Percentiles rank a stretch among this genome's conserved stretches.
These are phyloP conservation scores for Knipowitschia caucasica DNA, from an alignment of 2,797 vertebrate genomes.

Conservation along the genomic window DNA sequence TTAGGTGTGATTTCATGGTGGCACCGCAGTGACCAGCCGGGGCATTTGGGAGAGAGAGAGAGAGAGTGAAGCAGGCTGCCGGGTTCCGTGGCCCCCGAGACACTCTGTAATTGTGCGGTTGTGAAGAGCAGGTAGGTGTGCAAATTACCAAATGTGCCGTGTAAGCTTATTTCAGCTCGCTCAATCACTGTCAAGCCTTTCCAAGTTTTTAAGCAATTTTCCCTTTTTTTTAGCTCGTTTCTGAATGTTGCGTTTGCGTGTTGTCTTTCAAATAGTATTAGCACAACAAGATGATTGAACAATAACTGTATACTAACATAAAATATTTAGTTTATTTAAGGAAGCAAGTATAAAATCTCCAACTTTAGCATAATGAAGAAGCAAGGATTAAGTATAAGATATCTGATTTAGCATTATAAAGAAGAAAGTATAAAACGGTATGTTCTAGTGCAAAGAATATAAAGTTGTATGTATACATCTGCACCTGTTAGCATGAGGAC, in stretches of 20 bases:
- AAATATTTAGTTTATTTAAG: no score
- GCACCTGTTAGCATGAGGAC: no score
- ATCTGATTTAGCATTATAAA: no score
- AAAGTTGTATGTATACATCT: no score
- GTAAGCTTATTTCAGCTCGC: slow-evolving; percentile 74
- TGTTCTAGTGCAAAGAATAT: no score
- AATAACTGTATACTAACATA: no score
- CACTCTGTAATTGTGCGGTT: slow-evolving; percentile 75
- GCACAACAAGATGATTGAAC: no score
- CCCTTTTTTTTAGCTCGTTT: slow-evolving; percentile 59
- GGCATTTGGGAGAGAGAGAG: slow-evolving; percentile 48
- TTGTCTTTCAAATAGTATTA: slow-evolving; percentile 37
- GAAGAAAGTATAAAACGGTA: no score
- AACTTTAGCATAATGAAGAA: no score
- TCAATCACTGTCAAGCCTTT: slow-evolving; percentile 73
- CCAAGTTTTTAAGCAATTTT: slow-evolving; percentile 60
- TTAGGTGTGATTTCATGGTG: slow-evolving; percentile 79
- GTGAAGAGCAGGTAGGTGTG: slow-evolving; percentile 81
- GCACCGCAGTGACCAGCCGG: slow-evolving; percentile 59
- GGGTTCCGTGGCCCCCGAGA: slow-evolving; percentile 62
- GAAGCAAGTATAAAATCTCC: no score
- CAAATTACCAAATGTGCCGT: slow-evolving; percentile 82
- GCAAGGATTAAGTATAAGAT: no score
- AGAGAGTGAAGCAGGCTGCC: slow-evolving; percentile 49
- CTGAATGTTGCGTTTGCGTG: slow-evolving; percentile 43